phyloP scores from a whole-genome alignment of 2,797 vertebrate genomes.

The Melanotaenia boesemani region DNA sequence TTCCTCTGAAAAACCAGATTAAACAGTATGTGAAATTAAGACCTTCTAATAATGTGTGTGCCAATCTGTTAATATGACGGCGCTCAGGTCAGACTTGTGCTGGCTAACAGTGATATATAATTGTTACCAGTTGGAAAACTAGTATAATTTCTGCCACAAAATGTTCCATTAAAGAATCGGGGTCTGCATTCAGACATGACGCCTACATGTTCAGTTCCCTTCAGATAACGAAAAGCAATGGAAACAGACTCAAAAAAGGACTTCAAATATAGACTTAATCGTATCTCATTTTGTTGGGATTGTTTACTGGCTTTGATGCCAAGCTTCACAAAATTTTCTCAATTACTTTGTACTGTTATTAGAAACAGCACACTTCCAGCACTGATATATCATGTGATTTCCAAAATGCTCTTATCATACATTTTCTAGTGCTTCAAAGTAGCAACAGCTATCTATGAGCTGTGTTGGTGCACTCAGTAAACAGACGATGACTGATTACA shows the following conservation, averaged over 20 bases:
- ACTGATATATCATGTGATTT: background rate
- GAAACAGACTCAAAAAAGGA: background rate
- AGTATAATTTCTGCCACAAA: background rate
- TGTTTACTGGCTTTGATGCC: background rate
- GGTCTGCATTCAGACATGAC: background rate
- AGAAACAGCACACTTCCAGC: background rate
- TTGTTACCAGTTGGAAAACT: background rate
- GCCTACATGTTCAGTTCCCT: background rate
- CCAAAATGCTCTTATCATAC: background rate
- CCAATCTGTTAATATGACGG: background rate
- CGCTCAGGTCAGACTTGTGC: background rate
- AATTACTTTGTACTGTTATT: background rate
- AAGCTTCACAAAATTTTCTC: constrained; percentile 6
- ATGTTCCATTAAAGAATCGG: background rate
- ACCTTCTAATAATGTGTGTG: background rate
- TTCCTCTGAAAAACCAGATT: background rate
- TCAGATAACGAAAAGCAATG: background rate
- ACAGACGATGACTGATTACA: background rate
- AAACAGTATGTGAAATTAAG: background rate
- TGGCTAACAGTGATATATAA: background rate
- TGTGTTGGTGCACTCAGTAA: background rate
- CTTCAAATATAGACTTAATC: background rate
- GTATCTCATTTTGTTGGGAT: constrained; percentile 5
- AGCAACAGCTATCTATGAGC: background rate
- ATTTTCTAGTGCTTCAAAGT: background rate